These are phyloP conservation scores for Lepus timidus DNA, from an alignment of 2,113 vertebrate genomes.

Conservation along the genomic window DNA sequence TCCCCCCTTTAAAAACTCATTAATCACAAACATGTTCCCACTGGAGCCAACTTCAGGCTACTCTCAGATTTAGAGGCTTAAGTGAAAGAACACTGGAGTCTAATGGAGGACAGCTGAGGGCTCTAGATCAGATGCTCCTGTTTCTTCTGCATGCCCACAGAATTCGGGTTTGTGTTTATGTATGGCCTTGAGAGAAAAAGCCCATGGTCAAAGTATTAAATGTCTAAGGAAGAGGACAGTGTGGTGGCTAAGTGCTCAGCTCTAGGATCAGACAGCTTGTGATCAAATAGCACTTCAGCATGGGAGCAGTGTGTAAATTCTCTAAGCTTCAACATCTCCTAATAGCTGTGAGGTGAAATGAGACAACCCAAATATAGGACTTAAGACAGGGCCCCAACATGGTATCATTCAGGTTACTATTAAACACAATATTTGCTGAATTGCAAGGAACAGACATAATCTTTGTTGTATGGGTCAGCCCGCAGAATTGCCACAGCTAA, in stretches of 20 bases:
- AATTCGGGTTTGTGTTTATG: slow-evolving; percentile 54
- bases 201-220: slow-evolving; percentile 56
- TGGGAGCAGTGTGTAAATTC: neutral
- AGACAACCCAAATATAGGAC: slow-evolving; percentile 1
- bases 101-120: slow-evolving; percentile 47
- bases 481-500: neutral
- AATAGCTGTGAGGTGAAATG: neutral
- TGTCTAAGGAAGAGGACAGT: neutral
- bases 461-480: neutral
- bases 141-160: neutral
- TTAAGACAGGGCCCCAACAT: neutral
- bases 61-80: slow-evolving; percentile 72
- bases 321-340: slow-evolving; percentile 31
- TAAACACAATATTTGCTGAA: neutral
- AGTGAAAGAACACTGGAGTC: slow-evolving; percentile 36
- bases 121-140: slow-evolving; percentile 60
- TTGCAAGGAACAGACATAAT: neutral
- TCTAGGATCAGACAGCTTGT: neutral
- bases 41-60: slow-evolving; percentile 62
- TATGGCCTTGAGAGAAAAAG: slow-evolving; percentile 58
- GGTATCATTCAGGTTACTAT: neutral
- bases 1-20: slow-evolving; percentile 69
- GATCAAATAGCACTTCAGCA: slow-evolving; percentile 4
- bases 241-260: neutral
- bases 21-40: slow-evolving; percentile 47